A percentile compares a stretch with the other conserved stretches of the same genome.
Evolutionary conservation across 2,888 invertebrate genomes (phyloP).

Genomic region (Cylindroiulus punctatus): DNA sequence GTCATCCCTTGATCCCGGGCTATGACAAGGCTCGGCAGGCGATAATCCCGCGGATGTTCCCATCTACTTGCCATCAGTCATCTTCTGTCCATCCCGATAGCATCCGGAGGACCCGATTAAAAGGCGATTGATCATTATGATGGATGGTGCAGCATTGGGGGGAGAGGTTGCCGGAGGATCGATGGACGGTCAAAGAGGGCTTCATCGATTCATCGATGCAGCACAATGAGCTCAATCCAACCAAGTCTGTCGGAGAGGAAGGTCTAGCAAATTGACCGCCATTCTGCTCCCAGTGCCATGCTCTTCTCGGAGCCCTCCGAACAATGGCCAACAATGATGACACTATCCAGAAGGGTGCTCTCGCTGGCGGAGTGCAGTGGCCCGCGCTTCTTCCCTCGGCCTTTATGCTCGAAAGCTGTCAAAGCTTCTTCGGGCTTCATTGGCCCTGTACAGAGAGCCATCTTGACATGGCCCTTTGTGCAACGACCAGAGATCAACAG

Average conservation of each 20-base stretch:
- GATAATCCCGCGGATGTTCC: not conserved
- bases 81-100: not conserved
- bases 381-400: not conserved
- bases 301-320: not conserved
- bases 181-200: not conserved
- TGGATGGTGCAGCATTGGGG: not conserved
- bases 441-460: not conserved
- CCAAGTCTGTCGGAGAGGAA: not conserved
- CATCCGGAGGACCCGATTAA: not conserved
- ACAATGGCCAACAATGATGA: not conserved
- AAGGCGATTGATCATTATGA: constrained; percentile 2
- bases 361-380: not conserved
- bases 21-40: not conserved
- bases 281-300: not conserved
- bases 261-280: not conserved
- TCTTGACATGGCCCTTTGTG: not conserved
- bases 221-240: not conserved
- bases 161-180: not conserved
- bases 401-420: not conserved
- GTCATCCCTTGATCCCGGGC: not conserved
- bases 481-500: not conserved
- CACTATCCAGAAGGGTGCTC: not conserved
- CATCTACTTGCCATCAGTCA: not conserved
- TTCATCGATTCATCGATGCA: constrained; percentile 1
- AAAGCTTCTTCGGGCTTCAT: not conserved